phyloP scores from a whole-genome alignment of 2,797 vertebrate species.

The Peromyscus melanophrys region DNA sequence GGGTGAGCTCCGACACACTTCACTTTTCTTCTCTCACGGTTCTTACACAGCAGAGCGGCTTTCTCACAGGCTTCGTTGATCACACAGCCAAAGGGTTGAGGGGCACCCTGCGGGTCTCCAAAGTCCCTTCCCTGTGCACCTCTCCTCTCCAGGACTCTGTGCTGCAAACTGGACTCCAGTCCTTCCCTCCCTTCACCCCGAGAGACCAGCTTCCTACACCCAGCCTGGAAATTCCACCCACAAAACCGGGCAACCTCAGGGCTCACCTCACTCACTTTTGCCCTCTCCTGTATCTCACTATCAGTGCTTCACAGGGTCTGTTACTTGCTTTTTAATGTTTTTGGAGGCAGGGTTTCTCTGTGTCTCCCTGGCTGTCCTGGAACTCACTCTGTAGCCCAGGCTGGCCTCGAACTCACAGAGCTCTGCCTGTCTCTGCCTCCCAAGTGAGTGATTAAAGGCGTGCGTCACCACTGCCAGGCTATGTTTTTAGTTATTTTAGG shows the following conservation, averaged over 20 bases:
- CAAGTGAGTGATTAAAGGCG: not conserved
- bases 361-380: not conserved
- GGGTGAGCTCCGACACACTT: not conserved
- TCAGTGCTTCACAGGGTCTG: not conserved
- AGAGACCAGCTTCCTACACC: not conserved
- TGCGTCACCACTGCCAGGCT: too few species aligned
- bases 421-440: not conserved
- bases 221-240: not conserved
- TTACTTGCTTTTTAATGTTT: not conserved
- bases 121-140: not conserved
- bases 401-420: not conserved
- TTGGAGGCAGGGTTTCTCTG: not conserved
- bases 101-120: not conserved
- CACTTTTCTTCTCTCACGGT: not conserved
- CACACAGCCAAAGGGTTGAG: not conserved
- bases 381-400: not conserved
- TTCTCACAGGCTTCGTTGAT: not conserved
- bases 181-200: not conserved
- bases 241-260: not conserved
- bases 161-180: not conserved
- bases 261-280: not conserved
- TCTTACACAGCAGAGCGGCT: not conserved
- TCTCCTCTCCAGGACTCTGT: not conserved
- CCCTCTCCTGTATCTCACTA: not conserved
- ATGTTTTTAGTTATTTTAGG: not conserved